Evolutionary conservation across 2,888 invertebrate genomes (phyloP).

Genomic region (Andrena minutula): DNA sequence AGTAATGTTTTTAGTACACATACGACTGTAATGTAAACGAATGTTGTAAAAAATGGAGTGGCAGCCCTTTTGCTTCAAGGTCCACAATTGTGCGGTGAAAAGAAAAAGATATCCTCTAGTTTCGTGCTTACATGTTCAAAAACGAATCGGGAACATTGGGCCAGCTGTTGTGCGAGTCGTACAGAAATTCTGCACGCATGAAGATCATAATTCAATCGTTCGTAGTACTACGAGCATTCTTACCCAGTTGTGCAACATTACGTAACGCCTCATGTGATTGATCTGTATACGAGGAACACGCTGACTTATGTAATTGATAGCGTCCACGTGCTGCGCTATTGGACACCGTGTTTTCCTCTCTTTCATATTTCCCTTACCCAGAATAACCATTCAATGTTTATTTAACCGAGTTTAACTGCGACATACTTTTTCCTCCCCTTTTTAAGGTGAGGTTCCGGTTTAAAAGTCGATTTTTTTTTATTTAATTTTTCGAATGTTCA

Average conservation of each 20-base stretch:
- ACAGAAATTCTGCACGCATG: slow-evolving; percentile 65
- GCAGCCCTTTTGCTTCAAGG: no score
- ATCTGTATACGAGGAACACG: slow-evolving; percentile 42
- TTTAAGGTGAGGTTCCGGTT: no score
- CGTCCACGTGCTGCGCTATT: slow-evolving; percentile 1
- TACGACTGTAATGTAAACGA: no score
- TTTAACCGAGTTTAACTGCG: no score
- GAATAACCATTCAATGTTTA: no score
- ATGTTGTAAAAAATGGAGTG: no score
- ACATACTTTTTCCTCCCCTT: no score
- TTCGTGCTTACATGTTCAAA: slow-evolving; percentile 11
- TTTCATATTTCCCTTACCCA: background rate
- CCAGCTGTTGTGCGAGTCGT: slow-evolving; percentile 57
- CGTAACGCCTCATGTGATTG: slow-evolving; percentile 55
- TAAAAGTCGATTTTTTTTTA: no score
- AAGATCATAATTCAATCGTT: slow-evolving; percentile 67
- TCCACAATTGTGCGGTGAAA: no score
- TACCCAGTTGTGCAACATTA: slow-evolving; percentile 59
- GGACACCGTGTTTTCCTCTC: no score
- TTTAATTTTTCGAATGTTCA: no score
- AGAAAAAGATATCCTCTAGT: background rate
- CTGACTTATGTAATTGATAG: slow-evolving; percentile 56
- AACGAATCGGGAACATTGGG: slow-evolving; percentile 52
- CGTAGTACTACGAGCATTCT: slow-evolving; percentile 55
- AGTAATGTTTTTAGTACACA: no score